A percentile compares a stretch with the other conserved stretches of the same genome.
These are phyloP conservation scores for Trimorus sp. DNA, from an alignment of 2,888 invertebrate genomes.

Conservation along the genomic window DNA sequence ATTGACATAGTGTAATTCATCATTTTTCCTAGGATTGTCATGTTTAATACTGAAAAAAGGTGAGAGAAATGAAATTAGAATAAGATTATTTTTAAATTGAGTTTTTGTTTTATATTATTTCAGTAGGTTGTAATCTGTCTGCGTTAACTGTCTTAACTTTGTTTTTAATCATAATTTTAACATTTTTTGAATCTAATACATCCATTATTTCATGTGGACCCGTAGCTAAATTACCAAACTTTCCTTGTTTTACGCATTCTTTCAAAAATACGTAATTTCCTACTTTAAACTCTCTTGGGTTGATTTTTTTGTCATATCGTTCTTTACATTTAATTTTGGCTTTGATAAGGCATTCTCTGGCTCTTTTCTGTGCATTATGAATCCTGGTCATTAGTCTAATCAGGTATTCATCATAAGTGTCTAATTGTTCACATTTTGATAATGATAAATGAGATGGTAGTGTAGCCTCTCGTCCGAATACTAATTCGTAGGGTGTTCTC, in stretches of 20 bases:
- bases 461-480: background rate
- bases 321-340: constrained; percentile 13
- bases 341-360: constrained; percentile 32
- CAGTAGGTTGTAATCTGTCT: no score
- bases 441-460: constrained; percentile 1
- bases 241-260: background rate
- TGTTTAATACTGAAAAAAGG: no score
- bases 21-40: no score
- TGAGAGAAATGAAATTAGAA: no score
- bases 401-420: constrained; percentile 4
- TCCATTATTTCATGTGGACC: constrained; percentile 5
- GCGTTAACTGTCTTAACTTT: background rate
- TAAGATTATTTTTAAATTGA: no score
- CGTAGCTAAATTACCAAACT: background rate
- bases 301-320: constrained; percentile 51
- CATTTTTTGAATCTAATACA: background rate
- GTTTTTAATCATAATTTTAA: background rate
- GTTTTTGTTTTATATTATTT: no score
- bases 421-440: background rate
- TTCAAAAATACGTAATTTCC: background rate
- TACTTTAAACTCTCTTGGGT: constrained; percentile 26
- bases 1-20: no score
- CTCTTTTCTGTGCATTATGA: constrained; percentile 16
- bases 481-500: background rate
- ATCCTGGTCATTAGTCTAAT: background rate